phyloP scores from a whole-genome alignment of 2,888 invertebrate species.

The Thera britannica region DNA sequence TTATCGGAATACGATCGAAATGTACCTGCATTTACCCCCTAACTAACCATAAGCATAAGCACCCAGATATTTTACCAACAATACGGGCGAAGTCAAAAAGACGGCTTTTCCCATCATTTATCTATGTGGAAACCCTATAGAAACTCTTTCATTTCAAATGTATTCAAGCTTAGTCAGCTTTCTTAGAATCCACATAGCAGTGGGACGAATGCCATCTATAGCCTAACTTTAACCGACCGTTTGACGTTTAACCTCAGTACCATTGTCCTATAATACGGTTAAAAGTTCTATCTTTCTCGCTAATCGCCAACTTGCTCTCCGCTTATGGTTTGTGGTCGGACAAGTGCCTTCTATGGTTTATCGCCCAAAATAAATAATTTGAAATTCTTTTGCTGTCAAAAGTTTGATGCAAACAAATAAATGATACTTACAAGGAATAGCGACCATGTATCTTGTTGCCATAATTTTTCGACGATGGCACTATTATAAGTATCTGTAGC shows the following conservation, averaged over 20 bases:
- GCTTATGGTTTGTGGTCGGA: too few species aligned
- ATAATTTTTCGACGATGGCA: too few species aligned
- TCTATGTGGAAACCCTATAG: slow-evolving; percentile 28
- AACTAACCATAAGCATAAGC: neutral
- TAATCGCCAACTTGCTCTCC: too few species aligned
- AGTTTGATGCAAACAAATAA: too few species aligned
- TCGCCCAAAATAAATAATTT: too few species aligned
- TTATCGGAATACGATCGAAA: neutral
- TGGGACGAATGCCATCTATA: slow-evolving; percentile 35
- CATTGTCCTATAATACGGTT: too few species aligned
- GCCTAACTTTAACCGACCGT: slow-evolving; percentile 1
- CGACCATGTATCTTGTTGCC: too few species aligned
- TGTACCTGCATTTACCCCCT: slow-evolving; percentile 1
- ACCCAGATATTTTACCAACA: slow-evolving; percentile 9
- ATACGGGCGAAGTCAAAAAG: slow-evolving; percentile 20
- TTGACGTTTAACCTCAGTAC: neutral
- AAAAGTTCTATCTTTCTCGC: too few species aligned
- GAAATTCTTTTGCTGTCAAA: too few species aligned
- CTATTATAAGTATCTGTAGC: too few species aligned
- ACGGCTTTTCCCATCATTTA: slow-evolving; percentile 31
- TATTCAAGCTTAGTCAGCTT: slow-evolving; percentile 31
- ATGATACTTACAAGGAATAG: too few species aligned
- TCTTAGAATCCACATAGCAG: slow-evolving; percentile 33
- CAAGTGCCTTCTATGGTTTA: too few species aligned
- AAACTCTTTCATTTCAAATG: slow-evolving; percentile 30